Percentiles rank a stretch among this genome's conserved stretches.
These are phyloP conservation scores for Festucalex cinctus DNA, from an alignment of 2,113 vertebrate genomes.

Conservation along the genomic window DNA sequence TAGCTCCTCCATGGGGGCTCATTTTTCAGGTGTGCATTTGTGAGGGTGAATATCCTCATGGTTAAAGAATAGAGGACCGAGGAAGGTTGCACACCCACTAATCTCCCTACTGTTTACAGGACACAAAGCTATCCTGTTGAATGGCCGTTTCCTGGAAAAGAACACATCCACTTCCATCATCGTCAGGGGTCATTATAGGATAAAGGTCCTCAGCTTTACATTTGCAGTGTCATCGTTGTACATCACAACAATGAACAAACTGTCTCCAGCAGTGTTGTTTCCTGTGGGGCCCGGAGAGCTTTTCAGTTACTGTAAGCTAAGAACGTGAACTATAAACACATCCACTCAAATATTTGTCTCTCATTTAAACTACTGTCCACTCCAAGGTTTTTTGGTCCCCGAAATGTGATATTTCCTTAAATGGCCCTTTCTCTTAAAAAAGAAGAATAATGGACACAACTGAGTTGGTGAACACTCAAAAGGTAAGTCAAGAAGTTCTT, in stretches of 20 bases:
- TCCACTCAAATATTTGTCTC: neutral
- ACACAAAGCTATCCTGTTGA: neutral
- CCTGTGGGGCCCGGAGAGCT: neutral
- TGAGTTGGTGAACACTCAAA: no score
- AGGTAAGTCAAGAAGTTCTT: no score
- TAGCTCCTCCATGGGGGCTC: no score
- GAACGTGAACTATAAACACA: neutral
- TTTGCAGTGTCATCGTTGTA: neutral
- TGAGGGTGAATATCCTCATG: neutral
- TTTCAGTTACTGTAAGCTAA: neutral
- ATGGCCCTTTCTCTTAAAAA: neutral
- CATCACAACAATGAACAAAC: neutral
- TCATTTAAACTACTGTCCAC: neutral
- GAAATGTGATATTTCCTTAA: neutral
- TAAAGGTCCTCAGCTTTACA: neutral
- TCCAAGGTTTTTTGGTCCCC: neutral
- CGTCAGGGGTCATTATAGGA: neutral
- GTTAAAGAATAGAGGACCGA: neutral
- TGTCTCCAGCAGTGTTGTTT: neutral
- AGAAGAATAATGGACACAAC: no score
- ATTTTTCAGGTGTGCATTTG: neutral
- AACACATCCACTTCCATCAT: neutral
- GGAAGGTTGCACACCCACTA: neutral
- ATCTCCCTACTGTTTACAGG: neutral
- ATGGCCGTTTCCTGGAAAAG: neutral